These are phyloP conservation scores for Calliopsis andreniformis DNA, from an alignment of 1,140 invertebrate genomes.

Conservation along the genomic window DNA sequence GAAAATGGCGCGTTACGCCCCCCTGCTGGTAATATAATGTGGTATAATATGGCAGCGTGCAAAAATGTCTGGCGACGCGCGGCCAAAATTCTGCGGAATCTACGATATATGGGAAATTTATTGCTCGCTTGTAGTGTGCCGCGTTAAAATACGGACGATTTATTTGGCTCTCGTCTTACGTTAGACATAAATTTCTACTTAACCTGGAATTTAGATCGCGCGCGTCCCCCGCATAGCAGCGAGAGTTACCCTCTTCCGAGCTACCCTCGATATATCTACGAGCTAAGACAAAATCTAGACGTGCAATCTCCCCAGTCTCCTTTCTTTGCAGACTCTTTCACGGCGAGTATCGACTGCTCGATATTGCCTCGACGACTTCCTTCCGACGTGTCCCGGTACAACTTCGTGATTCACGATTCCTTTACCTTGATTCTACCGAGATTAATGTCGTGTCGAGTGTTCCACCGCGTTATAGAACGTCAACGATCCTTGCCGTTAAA, in stretches of 20 bases:
- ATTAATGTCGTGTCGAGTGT: conserved; percentile 25
- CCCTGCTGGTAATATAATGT: neutral
- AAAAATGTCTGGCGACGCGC: neutral
- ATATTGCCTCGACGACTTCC: conserved; percentile 40
- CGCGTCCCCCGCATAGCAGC: neutral
- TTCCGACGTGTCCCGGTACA: conserved; percentile 22
- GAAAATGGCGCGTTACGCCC: neutral
- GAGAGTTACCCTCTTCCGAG: neutral
- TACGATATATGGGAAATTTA: conserved; percentile 37
- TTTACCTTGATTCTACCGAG: conserved; percentile 3
- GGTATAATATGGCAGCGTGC: neutral
- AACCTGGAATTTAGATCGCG: conserved; percentile 41
- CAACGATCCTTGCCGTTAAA: conserved; percentile 10
- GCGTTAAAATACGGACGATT: conserved; percentile 35
- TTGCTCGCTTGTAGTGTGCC: neutral
- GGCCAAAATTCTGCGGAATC: conserved; percentile 29
- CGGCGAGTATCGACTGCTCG: conserved; percentile 4
- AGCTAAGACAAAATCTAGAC: conserved; percentile 38
- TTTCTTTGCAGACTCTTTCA: conserved; percentile 16
- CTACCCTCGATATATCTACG: conserved; percentile 27
- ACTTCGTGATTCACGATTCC: conserved; percentile 40
- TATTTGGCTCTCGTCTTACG: conserved; percentile 39
- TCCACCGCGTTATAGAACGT: neutral
- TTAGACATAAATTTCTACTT: conserved; percentile 45
- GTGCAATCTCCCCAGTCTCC: conserved; percentile 15